Percentiles rank a stretch among this genome's conserved stretches.
Evolutionary conservation across 2,113 vertebrate species (phyloP).

Genomic region (Harpagus bidentatus): DNA sequence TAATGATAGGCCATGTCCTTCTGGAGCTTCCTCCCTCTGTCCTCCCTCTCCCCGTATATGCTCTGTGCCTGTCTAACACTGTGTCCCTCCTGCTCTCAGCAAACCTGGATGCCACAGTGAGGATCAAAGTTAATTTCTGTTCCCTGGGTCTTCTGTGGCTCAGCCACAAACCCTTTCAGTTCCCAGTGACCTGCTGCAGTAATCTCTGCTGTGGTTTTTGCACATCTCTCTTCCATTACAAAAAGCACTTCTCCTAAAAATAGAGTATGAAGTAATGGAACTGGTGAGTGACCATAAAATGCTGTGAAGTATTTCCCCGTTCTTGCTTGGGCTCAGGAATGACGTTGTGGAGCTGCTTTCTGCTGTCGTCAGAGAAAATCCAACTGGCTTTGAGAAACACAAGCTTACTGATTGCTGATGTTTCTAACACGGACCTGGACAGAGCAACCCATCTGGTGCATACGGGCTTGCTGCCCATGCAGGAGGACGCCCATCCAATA

Average conservation of each 20-base stretch:
- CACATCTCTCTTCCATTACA: background rate
- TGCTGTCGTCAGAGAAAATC: background rate
- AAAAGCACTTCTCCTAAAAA: background rate
- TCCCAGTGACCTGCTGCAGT: background rate
- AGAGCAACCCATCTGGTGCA: background rate
- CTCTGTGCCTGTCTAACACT: background rate
- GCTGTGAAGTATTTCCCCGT: rapidly evolving
- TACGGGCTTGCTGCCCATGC: rapidly evolving
- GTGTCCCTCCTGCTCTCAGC: background rate
- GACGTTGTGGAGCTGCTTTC: background rate
- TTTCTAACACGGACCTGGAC: background rate
- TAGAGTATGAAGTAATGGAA: background rate
- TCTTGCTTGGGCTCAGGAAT: background rate
- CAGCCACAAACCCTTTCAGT: rapidly evolving
- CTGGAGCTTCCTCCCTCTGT: background rate
- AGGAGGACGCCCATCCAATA: rapidly evolving
- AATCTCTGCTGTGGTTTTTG: background rate
- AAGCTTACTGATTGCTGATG: background rate
- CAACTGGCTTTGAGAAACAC: background rate
- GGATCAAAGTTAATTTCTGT: background rate
- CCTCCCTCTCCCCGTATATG: rapidly evolving
- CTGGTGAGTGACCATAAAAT: background rate
- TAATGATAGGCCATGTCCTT: background rate
- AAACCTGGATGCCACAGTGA: background rate
- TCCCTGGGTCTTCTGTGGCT: background rate